These are phyloP conservation scores for Sympetrum striolatum DNA, from an alignment of 2,888 invertebrate genomes.

Conservation along the genomic window DNA sequence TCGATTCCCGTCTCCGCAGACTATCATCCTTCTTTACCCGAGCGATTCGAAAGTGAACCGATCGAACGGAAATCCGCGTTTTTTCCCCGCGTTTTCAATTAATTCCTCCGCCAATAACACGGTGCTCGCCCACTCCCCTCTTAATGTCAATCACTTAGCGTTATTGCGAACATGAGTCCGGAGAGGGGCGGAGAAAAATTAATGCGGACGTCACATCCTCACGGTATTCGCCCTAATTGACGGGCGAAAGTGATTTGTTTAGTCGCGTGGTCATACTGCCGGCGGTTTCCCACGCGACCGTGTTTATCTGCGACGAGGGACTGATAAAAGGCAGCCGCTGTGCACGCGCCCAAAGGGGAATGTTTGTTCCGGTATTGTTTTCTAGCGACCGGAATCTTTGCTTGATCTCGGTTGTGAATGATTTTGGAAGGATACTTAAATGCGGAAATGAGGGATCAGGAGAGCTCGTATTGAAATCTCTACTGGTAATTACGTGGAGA, in stretches of 20 bases:
- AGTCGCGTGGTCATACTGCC: slow-evolving; percentile 20
- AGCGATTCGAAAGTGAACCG: neutral
- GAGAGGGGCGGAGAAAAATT: neutral
- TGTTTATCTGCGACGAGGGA: slow-evolving; percentile 13
- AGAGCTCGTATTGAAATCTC: neutral
- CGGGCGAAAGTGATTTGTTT: slow-evolving; percentile 18
- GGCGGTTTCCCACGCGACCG: slow-evolving; percentile 11
- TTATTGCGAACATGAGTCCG: neutral
- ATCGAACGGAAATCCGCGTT: neutral
- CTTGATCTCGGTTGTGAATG: too few species aligned
- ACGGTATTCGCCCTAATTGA: slow-evolving; percentile 29
- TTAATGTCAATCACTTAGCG: slow-evolving; percentile 29
- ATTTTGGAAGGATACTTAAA: neutral
- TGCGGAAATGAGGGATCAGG: neutral
- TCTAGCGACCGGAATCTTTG: neutral
- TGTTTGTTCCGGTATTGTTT: neutral
- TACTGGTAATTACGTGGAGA: too few species aligned
- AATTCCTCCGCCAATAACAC: neutral
- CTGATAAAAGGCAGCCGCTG: neutral
- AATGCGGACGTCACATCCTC: slow-evolving; percentile 16
- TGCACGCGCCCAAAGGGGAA: too few species aligned
- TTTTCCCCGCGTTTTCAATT: neutral
- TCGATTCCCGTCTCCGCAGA: neutral
- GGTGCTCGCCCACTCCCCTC: neutral
- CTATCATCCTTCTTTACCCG: neutral